Base-by-base conservation (phyloP, 2,113 vertebrate genomes). In the Leucoraja erinaceus region DNA sequence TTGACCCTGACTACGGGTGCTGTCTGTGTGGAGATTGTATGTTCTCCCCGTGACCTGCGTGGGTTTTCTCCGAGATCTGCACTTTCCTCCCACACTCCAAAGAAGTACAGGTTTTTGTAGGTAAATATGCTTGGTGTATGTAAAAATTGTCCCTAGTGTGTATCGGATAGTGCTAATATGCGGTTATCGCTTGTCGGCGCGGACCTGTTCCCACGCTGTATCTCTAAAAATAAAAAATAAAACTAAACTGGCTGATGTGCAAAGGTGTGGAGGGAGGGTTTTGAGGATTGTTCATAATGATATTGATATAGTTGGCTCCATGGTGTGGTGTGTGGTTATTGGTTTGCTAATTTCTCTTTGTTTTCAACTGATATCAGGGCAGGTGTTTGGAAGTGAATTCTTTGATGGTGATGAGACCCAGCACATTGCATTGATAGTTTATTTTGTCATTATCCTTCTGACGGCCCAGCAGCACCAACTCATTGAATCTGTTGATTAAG, bases 401-500 rank as follows among this genome's bases (percentile, higher is more conserved):
- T 91, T 91, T 91, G 90, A 91, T 47, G 68, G 7, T 70, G 22
- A 90, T 2, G 18, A 63, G 61, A 90, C 7, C 8, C 25, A 54
- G 22, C 33, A 72, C 31, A 54, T 18, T 38, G 38, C 9, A 72
- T 20, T 91, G 66, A 72, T 72, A 72, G 90, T 47, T 54, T 25
- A 33, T 91, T 91, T 70, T 38, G 9, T 25, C 68, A 91, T 72
- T 91, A 72, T 91, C 33, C 28, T 54, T 72, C 90, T 54, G 61
- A 28, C 66, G 63, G 61, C 72, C 18, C 33, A 66, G 59, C 59
- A 88, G 28, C 54, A n/a, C 11, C 76, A 77, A 12, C 59, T 16
- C 59, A 12, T 66, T 88, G 59, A 88, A 88, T 66, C 28, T 63
- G 83, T 88, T 88, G 83, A 88, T 88, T 66, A 88, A 88, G 59